Evolutionary conservation across 2,797 vertebrate genomes (phyloP), one percentile per base, ranked within the genome.

Genomic region (Mus minutoides): DNA sequence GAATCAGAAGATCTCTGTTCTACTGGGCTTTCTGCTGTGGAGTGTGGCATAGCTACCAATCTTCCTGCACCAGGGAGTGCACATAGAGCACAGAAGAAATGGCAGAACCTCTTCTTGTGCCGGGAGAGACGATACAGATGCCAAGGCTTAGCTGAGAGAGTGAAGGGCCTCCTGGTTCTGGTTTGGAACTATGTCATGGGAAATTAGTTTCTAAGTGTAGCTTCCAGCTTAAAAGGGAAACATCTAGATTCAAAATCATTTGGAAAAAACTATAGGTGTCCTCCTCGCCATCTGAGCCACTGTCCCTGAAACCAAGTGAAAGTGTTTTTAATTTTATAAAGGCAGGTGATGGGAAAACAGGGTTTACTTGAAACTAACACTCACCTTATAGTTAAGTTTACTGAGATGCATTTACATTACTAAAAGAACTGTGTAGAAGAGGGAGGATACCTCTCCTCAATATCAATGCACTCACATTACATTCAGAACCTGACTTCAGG

Each of bases 241-340:
- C 49, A 17, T 88, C 26, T 78, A 88, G 82, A 82, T 90, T 92
- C 64, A 67, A 80, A 88, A 40, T 37, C 24, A 87, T 37, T 73
- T 87, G 67, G n/a, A 40, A 40, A 40, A 88, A 88, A 83, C 78
- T 52, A 24, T 49, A 40, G 21, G 9, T 52, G 19, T 2, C 87
- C 37, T 37, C 49, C 58, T 40, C 13, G 0, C 24, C 34, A 31
- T 84, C 40, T 43, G 1, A 37, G 56, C 26, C 26, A 31, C 24
- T 62, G 37, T 82, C 88, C 52, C 75, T 85, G 54, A 5, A 85
- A 69, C 31, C 62, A 49, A 54, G 46, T 62, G 77, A 92, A 82
- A 92, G 12, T 49, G 71, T 90, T 34, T 91, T 89, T 92, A 75
- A 54, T 93, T 90, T 82, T 73, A 80, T 46, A 84, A 95, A 84